Evolutionary conservation across 2,888 invertebrate species (phyloP).

Genomic region (Parnassius glacialis): DNA sequence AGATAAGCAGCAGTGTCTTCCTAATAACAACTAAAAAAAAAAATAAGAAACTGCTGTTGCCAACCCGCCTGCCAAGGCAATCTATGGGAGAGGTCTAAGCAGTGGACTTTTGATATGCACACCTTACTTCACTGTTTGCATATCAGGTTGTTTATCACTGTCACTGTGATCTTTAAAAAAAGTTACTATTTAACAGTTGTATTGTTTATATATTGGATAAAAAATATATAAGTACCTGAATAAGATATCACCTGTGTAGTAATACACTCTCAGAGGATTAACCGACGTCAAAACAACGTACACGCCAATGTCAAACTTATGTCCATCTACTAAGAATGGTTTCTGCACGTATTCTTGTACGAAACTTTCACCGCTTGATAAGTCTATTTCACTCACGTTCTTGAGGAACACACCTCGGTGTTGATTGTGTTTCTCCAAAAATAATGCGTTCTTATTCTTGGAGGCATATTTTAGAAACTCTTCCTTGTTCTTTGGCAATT

Average conservation of each 20-base stretch:
- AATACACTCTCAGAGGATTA: constrained; percentile 93
- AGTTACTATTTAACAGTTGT: background rate
- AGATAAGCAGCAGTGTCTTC: no score
- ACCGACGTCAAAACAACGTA: constrained; percentile 95
- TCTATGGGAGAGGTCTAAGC: no score
- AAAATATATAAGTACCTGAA: constrained; percentile 82
- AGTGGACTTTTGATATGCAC: no score
- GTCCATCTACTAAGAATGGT: constrained; percentile 94
- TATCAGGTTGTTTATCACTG: no score
- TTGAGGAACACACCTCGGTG: constrained; percentile 93
- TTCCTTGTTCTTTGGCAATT: constrained; percentile 88
- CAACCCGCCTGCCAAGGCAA: no score
- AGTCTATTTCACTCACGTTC: constrained; percentile 85
- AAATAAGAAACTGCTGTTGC: no score
- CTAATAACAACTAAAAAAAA: no score
- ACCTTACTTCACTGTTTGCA: no score
- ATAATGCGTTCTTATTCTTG: constrained; percentile 85
- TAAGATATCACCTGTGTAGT: constrained; percentile 93
- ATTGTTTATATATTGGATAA: background rate
- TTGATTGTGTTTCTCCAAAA: constrained; percentile 95
- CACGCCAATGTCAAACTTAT: constrained; percentile 98
- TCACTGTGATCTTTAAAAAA: no score
- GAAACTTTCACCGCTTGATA: constrained; percentile 87
- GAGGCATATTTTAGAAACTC: constrained; percentile 85
- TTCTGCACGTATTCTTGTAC: constrained; percentile 94